phyloP scores from a whole-genome alignment of 2,113 vertebrate genomes.

The Alouatta palliata region DNA sequence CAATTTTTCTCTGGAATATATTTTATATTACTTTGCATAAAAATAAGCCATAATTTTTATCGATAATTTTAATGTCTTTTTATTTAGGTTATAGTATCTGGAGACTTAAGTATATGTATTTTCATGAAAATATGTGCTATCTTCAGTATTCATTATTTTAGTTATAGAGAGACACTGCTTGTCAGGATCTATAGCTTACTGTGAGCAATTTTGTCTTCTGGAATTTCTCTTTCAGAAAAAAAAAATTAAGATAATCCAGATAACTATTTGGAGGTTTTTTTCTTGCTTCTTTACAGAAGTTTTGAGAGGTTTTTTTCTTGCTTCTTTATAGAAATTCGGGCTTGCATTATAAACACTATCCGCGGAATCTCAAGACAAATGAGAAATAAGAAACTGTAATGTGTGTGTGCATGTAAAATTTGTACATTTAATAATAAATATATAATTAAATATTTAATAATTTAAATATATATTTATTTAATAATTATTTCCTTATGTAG shows the following conservation, averaged over 20 bases:
- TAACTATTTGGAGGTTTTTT: background rate
- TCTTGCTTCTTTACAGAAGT: background rate
- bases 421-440: too few relatives aligned
- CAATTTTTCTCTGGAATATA: background rate
- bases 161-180: background rate
- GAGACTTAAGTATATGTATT: background rate
- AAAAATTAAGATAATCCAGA: background rate
- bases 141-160: background rate
- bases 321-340: background rate
- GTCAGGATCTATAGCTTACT: background rate
- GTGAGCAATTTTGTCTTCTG: background rate
- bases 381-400: background rate
- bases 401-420: background rate
- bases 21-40: background rate
- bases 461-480: background rate
- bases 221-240: slow-evolving; percentile 14
- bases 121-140: background rate
- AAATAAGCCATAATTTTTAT: background rate
- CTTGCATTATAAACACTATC: background rate
- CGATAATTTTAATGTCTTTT: background rate
- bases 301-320: background rate
- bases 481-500: background rate
- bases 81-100: background rate
- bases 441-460: too few relatives aligned
- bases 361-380: background rate